Evolutionary conservation across 2,797 vertebrate genomes (phyloP), one percentile per base, ranked within the genome.

Genomic region (Poecilia velifera): DNA sequence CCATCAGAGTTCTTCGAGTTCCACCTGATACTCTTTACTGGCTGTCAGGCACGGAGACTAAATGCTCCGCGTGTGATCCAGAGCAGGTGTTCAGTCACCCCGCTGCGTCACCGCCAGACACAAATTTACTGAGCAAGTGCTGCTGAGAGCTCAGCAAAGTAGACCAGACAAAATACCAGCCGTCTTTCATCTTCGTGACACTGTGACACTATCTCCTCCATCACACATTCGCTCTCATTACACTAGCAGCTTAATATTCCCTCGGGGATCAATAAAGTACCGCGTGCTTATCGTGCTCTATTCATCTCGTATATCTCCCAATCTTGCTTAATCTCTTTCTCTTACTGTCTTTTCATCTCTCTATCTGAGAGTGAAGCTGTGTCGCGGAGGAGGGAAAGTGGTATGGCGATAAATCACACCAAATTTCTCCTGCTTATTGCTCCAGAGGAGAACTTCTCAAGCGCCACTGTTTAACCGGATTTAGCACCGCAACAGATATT

Each of bases 291-390:
- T 92, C 91, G 71, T 0, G 45, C 75, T 75, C 85, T 57, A 81
- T 91, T 78, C 83, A 83, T 91, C 89, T 88, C 77, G 6, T 82
- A 80, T 85, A 90, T 89, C 88, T 86, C 82, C 81, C 84, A 78
- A 91, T 93, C 91, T 80, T 39, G 28, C 81, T 86, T 90, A 88
- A 93, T 91, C 88, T 89, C 82, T 86, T 91, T 92, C 86, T 88
- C 78, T 89, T 86, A 88, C 89, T 92, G 90, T 94, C 89, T 89
- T 92, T 92, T 92, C 91, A 91, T 91, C 87, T 93, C 87, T 90
- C 79, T 78, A 82, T 90, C 70, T 59, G 75, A 72, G 78, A 51
- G 8, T 80, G 28, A 77, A 88, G 82, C 86, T 71, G 86, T 93
- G 84, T 91, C 83, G 81, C 72, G 79, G 79, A 89, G 88, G 86